These are phyloP conservation scores for Sebastes fasciatus DNA, from an alignment of 2,113 vertebrate species.

Conservation along the genomic window DNA sequence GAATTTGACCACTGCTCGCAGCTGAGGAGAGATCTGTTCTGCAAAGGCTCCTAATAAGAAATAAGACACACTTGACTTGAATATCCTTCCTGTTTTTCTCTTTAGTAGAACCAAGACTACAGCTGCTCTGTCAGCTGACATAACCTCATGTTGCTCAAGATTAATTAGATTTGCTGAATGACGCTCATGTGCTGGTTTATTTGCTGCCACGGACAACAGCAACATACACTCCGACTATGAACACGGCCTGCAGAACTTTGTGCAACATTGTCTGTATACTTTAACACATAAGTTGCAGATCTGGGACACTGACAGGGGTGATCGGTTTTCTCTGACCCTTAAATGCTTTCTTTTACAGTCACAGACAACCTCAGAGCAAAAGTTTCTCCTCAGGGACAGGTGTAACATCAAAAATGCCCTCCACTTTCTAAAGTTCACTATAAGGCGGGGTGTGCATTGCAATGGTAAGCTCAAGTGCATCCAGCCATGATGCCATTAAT, in stretches of 20 bases:
- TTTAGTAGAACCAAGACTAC: background rate
- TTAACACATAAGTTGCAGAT: slow-evolving; percentile 7
- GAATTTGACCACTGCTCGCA: slow-evolving; percentile 59
- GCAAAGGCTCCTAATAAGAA: slow-evolving; percentile 22
- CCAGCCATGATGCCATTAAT: slow-evolving; percentile 30
- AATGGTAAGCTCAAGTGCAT: slow-evolving; percentile 32
- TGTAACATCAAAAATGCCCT: background rate
- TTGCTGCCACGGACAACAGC: slow-evolving; percentile 46
- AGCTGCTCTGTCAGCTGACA: slow-evolving; percentile 67
- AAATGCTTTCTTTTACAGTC: slow-evolving; percentile 5
- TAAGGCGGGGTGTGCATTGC: background rate
- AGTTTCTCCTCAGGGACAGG: background rate
- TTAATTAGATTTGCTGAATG: slow-evolving; percentile 71
- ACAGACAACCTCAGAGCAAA: background rate
- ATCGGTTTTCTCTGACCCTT: background rate
- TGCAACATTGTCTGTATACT: slow-evolving; percentile 27
- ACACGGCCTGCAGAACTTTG: slow-evolving; percentile 6
- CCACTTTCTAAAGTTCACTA: slow-evolving; percentile 5
- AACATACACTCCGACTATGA: slow-evolving; percentile 16
- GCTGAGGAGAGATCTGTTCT: slow-evolving; percentile 26
- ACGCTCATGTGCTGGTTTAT: slow-evolving; percentile 64
- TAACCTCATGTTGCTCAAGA: slow-evolving; percentile 48
- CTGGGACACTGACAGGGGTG: background rate
- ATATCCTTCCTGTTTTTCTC: slow-evolving; percentile 19
- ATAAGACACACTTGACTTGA: slow-evolving; percentile 30